phyloP scores from a whole-genome alignment of 2,888 invertebrate genomes.

The Pinctada fucata region DNA sequence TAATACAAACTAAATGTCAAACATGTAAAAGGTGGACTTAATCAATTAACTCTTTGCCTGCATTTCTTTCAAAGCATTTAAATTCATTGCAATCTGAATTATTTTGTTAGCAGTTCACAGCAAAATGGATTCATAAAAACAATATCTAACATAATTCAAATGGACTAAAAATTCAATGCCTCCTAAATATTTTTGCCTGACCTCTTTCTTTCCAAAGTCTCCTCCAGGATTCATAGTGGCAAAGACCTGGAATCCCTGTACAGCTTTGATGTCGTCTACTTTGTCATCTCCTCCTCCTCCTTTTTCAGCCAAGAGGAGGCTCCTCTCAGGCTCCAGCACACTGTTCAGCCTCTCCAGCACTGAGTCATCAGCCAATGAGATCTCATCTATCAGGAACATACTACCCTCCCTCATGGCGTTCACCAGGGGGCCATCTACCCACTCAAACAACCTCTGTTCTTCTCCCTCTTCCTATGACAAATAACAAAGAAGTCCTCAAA shows the following conservation, averaged over 20 bases:
- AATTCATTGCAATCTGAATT: too few species aligned
- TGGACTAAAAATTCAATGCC: too few species aligned
- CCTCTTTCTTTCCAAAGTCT: slow-evolving; percentile 99
- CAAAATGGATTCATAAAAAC: too few species aligned
- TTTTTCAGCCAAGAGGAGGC: slow-evolving; percentile 93
- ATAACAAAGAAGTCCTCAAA: too few species aligned
- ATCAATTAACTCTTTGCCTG: too few species aligned
- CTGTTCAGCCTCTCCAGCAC: slow-evolving; percentile 98
- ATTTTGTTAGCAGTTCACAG: too few species aligned
- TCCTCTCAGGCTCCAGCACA: slow-evolving; percentile 93
- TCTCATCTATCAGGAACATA: slow-evolving; percentile 97
- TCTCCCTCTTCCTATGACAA: not conserved
- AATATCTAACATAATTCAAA: too few species aligned
- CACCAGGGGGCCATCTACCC: slow-evolving; percentile 97
- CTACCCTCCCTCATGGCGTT: slow-evolving; percentile 91
- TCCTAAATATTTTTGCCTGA: slow-evolving; percentile 55
- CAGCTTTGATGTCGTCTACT: slow-evolving; percentile 78
- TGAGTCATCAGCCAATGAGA: slow-evolving; percentile 98
- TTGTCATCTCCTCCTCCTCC: slow-evolving; percentile 72
- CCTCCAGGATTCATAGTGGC: slow-evolving; percentile 99
- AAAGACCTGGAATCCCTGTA: slow-evolving; percentile 89
- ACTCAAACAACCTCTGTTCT: slow-evolving; percentile 87
- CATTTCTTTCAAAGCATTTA: too few species aligned
- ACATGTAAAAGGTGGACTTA: too few species aligned
- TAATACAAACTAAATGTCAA: slow-evolving; percentile 4